phyloP scores from a whole-genome alignment of 2,888 invertebrate genomes.

The Cosmia pyralina region DNA sequence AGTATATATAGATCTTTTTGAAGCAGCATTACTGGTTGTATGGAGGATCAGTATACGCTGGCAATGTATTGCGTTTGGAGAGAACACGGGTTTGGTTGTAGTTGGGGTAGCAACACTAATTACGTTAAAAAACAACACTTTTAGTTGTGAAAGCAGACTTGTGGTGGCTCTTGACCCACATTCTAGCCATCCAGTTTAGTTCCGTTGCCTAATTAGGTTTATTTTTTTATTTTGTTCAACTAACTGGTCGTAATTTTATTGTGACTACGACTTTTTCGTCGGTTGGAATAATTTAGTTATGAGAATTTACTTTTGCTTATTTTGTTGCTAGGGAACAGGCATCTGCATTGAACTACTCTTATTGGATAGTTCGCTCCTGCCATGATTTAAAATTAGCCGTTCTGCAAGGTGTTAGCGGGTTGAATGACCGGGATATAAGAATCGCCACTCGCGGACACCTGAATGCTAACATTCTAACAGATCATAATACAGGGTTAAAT shows the following conservation, averaged over 20 bases:
- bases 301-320: neutral
- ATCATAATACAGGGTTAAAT: too few relatives aligned
- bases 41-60: constrained; percentile 58
- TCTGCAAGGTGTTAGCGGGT: neutral
- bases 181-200: constrained; percentile 57
- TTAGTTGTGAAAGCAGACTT: constrained; percentile 73
- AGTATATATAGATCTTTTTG: constrained; percentile 43
- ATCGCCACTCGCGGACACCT: neutral
- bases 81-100: constrained; percentile 65
- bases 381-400: too few relatives aligned
- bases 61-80: constrained; percentile 69
- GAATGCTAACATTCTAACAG: neutral
- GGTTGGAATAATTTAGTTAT: constrained; percentile 15
- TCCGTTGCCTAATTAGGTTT: constrained; percentile 57
- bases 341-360: too few relatives aligned
- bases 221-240: constrained; percentile 34
- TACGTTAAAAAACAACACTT: constrained; percentile 85
- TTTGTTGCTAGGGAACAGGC: too few relatives aligned
- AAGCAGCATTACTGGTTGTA: neutral
- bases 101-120: constrained; percentile 83
- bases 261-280: constrained; percentile 39
- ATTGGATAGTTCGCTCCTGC: too few relatives aligned
- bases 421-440: neutral
- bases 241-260: constrained; percentile 55
- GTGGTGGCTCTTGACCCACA: constrained; percentile 74